phyloP scores from a whole-genome alignment of 2,888 invertebrate species.

The Petrolisthes manimaculis region DNA sequence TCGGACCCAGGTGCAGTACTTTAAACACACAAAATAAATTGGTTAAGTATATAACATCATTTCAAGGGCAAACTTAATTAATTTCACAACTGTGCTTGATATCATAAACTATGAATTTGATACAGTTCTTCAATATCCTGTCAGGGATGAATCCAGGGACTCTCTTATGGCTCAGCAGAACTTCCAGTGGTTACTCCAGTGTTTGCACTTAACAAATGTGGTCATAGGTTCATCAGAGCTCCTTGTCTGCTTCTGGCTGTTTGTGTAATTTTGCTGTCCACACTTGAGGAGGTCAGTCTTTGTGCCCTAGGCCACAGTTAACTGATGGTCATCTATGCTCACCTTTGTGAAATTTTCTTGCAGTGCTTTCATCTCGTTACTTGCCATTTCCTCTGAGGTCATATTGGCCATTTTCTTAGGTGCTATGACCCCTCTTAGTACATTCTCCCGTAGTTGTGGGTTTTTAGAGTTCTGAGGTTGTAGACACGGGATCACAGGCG shows the following conservation, averaged over 20 bases:
- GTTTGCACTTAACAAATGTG: conserved; percentile 97
- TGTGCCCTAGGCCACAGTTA: conserved; percentile 93
- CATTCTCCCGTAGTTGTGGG: conserved; percentile 91
- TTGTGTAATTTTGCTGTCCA: conserved; percentile 96
- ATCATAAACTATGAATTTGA: too few relatives aligned
- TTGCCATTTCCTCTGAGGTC: conserved; percentile 99
- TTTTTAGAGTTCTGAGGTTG: conserved; percentile 96
- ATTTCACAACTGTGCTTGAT: too few relatives aligned
- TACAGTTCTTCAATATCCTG: neutral
- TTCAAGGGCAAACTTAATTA: too few relatives aligned
- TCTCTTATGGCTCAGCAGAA: conserved; percentile 77
- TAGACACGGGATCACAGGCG: conserved; percentile 94
- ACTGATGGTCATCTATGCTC: conserved; percentile 97
- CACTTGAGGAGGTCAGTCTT: conserved; percentile 97
- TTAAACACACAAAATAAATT: too few relatives aligned
- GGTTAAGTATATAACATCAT: too few relatives aligned
- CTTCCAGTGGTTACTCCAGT: conserved; percentile 99
- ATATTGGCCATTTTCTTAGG: conserved; percentile 90
- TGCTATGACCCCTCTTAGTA: conserved; percentile 86
- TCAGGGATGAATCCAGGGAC: neutral
- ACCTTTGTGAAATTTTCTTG: conserved; percentile 96
- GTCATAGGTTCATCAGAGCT: conserved; percentile 99
- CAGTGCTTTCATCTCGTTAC: conserved; percentile 94
- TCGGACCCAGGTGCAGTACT: too few relatives aligned
- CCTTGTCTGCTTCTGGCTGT: conserved; percentile 97